Base-by-base conservation (phyloP, 2,888 invertebrate genomes). In the Tyria jacobaeae region DNA sequence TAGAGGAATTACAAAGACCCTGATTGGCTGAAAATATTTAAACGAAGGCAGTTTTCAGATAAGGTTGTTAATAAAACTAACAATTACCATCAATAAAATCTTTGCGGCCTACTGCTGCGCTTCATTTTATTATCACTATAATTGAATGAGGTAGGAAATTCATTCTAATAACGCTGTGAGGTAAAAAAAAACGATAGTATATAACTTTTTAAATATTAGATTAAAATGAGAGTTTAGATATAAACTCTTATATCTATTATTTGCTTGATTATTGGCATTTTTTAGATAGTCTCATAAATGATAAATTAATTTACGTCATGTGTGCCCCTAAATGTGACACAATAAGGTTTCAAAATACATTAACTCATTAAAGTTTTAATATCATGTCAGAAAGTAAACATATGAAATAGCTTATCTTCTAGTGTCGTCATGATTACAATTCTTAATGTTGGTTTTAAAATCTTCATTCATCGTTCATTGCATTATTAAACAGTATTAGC, bases 11-110 rank as follows among this genome's bases (percentile, higher is more conserved):
- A 6, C 27, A 27, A 4, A 27, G 27, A 27, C 27, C 27, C 27
- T 27, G 6, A 9, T 1, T 31, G 17, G 21, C 0, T 14, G 3
- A 52, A 17, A 51, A 47, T 37, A 44, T 52, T 53, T 14, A 3
- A 55, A 25, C 27, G 44, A 73, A 74, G 68, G 72, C 63, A 51
- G 66, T 71, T 62, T 68, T 82, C 79, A 83, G 82, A 82, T 73
- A 62, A 82, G 75, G 64, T 73, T 74, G 79, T 82, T 83, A 86
- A 87, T 88, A 88, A 87, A 89, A 88, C 85, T 87, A 86, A 89
- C 88, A 92, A 92, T 92, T 92, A 92, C 84, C 86, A 84, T 85
- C 91, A 86, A 91, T 92, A 92, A 92, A 91, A 85, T 76, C 75
- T 68, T 76, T 64, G 62, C 66, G 72, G 27, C 74, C 73, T 78